phyloP scores from a whole-genome alignment of 2,797 vertebrate species.

The Selene dorsalis region DNA sequence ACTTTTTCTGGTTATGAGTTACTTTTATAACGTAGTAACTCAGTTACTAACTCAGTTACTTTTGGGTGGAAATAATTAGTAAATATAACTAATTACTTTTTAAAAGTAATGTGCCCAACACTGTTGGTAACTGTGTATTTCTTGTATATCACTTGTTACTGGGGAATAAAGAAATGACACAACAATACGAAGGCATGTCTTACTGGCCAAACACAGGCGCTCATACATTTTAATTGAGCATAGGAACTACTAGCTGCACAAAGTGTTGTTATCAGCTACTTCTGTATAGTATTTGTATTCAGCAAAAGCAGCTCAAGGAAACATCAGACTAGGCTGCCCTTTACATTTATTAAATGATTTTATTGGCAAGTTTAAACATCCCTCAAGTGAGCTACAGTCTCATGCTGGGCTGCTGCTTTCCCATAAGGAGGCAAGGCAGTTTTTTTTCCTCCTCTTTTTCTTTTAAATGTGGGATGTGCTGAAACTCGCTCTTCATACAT shows the following conservation, averaged over 20 bases:
- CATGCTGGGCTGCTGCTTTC: constrained; percentile 29
- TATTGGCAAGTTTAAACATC: constrained; percentile 30
- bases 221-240: constrained; percentile 1
- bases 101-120: no score
- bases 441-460: no score
- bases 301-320: constrained; percentile 9
- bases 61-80: no score
- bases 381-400: constrained; percentile 6
- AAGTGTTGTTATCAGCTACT: not conserved
- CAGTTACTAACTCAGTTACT: no score
- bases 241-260: not conserved
- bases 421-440: constrained; percentile 14
- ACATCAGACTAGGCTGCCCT: constrained; percentile 1
- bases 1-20: no score
- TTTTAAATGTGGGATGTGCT: no score
- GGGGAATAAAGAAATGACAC: not conserved
- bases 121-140: not conserved
- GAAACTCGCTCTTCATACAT: constrained; percentile 7
- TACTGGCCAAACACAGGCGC: not conserved
- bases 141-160: not conserved
- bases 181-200: not conserved
- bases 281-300: constrained; percentile 10
- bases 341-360: constrained; percentile 29
- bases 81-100: no score
- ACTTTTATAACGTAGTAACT: no score